Percentiles rank a stretch among this genome's conserved stretches.
Evolutionary conservation across 1,140 invertebrate genomes (phyloP).

Genomic region (Drosophila melanica): DNA sequence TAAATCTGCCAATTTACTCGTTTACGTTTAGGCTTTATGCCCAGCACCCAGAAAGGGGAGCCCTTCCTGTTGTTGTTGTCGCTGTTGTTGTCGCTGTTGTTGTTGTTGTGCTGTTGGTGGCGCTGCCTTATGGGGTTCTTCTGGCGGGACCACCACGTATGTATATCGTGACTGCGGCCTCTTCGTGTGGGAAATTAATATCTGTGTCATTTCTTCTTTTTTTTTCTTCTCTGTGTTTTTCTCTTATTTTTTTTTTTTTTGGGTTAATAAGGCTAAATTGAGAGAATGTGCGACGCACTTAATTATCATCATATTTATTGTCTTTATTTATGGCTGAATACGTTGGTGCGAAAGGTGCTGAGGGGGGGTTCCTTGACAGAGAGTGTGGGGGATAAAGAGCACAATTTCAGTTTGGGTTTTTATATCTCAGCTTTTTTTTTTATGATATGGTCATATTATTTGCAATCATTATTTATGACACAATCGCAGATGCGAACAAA

Average conservation of each 20-base stretch:
- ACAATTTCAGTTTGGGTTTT: slow-evolving; percentile 25
- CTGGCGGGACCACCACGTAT: slow-evolving; percentile 5
- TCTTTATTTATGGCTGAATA: slow-evolving; percentile 51
- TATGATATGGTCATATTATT: slow-evolving; percentile 47
- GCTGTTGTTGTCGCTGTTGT: slow-evolving; percentile 1
- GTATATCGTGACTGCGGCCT: slow-evolving; percentile 51
- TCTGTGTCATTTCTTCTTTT: slow-evolving; percentile 69
- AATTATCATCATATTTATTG: slow-evolving; percentile 82
- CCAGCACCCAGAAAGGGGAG: neutral
- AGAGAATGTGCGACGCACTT: slow-evolving; percentile 80
- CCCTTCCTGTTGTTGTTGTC: slow-evolving; percentile 12
- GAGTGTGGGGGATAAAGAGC: neutral
- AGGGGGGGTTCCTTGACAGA: neutral
- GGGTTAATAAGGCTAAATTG: slow-evolving; percentile 81
- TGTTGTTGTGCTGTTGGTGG: neutral
- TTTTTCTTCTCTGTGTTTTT: slow-evolving; percentile 2
- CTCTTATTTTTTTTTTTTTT: slow-evolving; percentile 43
- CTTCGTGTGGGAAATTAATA: slow-evolving; percentile 71
- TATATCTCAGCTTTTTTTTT: slow-evolving; percentile 14
- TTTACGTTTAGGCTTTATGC: slow-evolving; percentile 77
- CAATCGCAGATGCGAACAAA: neutral
- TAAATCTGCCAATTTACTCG: slow-evolving; percentile 82
- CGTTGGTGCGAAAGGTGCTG: neutral
- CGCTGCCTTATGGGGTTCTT: slow-evolving; percentile 10
- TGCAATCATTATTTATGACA: slow-evolving; percentile 50